Conservation (phyloP, 2,113 vertebrate species). For the Otus sunia region DNA sequence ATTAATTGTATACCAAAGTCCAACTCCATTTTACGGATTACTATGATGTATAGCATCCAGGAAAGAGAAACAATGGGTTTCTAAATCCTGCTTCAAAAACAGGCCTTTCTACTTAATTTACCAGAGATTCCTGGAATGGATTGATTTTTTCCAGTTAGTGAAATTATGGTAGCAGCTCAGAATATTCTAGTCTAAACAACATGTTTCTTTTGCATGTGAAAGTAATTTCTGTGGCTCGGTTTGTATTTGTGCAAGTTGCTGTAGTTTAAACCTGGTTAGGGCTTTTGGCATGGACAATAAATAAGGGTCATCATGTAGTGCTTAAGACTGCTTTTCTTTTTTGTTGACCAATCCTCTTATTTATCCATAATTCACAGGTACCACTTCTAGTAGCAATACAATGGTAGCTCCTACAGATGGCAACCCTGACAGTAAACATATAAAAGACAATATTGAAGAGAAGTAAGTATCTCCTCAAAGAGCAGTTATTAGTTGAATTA, state of each 20-base stretch:
- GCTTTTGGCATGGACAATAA: background rate
- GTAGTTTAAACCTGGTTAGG: background rate
- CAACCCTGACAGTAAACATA: conserved; percentile 85
- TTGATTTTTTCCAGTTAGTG: background rate
- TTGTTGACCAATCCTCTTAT: background rate
- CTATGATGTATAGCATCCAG: background rate
- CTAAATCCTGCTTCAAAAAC: background rate
- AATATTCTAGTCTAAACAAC: background rate
- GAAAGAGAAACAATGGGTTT: background rate
- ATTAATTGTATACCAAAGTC: background rate
- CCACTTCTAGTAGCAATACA: conserved; percentile 98
- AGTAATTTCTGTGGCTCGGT: background rate
- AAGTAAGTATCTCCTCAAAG: conserved; percentile 74
- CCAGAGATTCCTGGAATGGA: background rate
- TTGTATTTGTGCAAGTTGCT: background rate
- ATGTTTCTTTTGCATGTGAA: accelerated
- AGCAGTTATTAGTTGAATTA: background rate
- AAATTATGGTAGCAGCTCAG: background rate
- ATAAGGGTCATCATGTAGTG: background rate
- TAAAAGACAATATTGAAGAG: conserved; percentile 91
- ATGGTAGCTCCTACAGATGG: conserved; percentile 93
- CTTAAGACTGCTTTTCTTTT: background rate
- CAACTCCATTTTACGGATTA: background rate
- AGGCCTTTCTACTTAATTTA: background rate
- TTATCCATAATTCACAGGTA: conserved; percentile 75